A percentile compares a stretch with the other conserved stretches of the same genome.
phyloP scores from a whole-genome alignment of 2,113 vertebrate species.

The Bagarius yarrelli region DNA sequence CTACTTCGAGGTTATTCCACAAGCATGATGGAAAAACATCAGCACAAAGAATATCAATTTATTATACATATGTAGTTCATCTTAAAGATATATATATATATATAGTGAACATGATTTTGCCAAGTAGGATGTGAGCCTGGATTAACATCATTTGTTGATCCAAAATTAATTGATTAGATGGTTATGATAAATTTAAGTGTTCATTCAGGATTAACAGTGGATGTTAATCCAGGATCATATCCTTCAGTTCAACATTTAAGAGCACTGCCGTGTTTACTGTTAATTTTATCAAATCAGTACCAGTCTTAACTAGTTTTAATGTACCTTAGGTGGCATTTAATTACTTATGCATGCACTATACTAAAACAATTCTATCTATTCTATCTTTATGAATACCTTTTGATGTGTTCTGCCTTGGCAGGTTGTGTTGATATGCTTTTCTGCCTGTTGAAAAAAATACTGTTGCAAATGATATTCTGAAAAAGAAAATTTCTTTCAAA shows the following conservation, averaged over 20 bases:
- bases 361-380: background rate
- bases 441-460: constrained; percentile 5
- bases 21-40: constrained; percentile 12
- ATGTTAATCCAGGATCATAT: no score
- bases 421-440: background rate
- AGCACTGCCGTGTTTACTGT: background rate
- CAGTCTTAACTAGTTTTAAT: background rate
- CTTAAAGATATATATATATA: no score
- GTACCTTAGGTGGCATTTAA: background rate
- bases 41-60: background rate
- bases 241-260: no score
- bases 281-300: constrained; percentile 10
- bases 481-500: no score
- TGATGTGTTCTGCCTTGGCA: background rate
- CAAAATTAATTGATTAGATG: no score
- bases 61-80: background rate
- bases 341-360: background rate
- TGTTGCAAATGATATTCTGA: constrained; percentile 43
- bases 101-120: no score
- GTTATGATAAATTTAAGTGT: no score
- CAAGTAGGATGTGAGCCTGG: no score
- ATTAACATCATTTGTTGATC: no score
- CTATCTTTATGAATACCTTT: background rate
- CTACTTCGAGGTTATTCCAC: constrained; percentile 15
- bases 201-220: no score